phyloP scores from a whole-genome alignment of 2,797 vertebrate species.

The Siniperca scherzeri region DNA sequence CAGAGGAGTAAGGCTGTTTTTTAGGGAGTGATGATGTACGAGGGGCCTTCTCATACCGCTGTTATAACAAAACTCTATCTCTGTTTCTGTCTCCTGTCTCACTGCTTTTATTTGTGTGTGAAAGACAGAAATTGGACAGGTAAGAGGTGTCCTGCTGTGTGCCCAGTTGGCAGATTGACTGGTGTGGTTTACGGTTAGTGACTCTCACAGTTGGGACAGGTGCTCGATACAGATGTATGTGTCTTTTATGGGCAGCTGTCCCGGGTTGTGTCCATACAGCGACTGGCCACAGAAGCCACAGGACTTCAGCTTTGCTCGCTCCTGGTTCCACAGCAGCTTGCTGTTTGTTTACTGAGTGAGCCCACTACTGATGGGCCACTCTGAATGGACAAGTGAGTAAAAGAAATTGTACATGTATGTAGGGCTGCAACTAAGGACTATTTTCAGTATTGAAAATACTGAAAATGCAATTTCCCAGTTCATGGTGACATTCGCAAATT shows the following conservation, averaged over 20 bases:
- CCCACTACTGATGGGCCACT: conserved; percentile 59
- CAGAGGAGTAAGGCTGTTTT: conserved; percentile 58
- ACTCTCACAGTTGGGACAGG: conserved; percentile 68
- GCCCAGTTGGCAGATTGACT: conserved; percentile 46
- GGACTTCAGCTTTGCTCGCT: conserved; percentile 61
- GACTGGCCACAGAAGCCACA: conserved; percentile 77
- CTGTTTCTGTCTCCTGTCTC: conserved; percentile 12
- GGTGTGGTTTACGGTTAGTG: conserved; percentile 68
- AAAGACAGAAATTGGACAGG: conserved; percentile 26
- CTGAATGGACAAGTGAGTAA: conserved; percentile 36
- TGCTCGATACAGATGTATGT: conserved; percentile 68
- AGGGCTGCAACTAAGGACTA: conserved; percentile 4
- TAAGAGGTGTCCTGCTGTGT: conserved; percentile 36
- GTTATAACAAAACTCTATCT: conserved; percentile 27
- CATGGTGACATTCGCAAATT: neutral
- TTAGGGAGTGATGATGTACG: conserved; percentile 62
- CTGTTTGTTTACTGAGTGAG: conserved; percentile 76
- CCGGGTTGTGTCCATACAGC: conserved; percentile 70
- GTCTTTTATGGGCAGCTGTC: conserved; percentile 76
- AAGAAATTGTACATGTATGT: conserved; percentile 37
- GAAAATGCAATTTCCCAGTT: neutral
- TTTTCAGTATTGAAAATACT: neutral
- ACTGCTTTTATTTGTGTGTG: conserved; percentile 26
- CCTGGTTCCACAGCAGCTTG: conserved; percentile 58
- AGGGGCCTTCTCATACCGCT: conserved; percentile 40